Evolutionary conservation across 2,888 invertebrate species (phyloP).

Genomic region (Latrodectus elegans): DNA sequence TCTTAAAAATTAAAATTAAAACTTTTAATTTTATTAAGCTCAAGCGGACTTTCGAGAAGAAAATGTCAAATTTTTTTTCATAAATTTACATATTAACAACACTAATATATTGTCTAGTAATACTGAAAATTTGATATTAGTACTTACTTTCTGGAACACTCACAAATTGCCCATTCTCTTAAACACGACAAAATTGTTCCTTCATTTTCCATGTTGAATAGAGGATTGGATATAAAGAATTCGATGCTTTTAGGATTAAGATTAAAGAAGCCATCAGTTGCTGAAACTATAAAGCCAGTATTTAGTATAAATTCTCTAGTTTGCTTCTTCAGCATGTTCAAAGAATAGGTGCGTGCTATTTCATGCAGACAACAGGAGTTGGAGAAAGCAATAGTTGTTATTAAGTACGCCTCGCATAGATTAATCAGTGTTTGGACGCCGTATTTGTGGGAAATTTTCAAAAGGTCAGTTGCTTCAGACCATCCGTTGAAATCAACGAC

Average conservation of each 20-base stretch:
- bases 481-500: slow-evolving; percentile 22
- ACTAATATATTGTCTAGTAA: no score
- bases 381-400: neutral
- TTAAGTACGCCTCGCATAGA: slow-evolving; percentile 26
- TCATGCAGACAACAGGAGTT: slow-evolving; percentile 37
- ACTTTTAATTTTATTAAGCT: no score
- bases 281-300: slow-evolving; percentile 25
- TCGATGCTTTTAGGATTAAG: slow-evolving; percentile 20
- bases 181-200: slow-evolving; percentile 22
- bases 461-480: slow-evolving; percentile 12
- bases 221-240: neutral
- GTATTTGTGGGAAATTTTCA: slow-evolving; percentile 49
- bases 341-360: slow-evolving; percentile 25
- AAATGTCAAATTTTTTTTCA: no score
- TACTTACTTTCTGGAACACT: slow-evolving; percentile 44
- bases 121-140: no score
- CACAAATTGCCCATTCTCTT: slow-evolving; percentile 39
- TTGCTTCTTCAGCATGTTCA: neutral
- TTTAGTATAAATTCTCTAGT: slow-evolving; percentile 22
- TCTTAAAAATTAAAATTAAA: no score
- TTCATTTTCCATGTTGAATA: slow-evolving; percentile 49
- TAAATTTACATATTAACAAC: no score
- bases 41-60: no score
- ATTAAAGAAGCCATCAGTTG: slow-evolving; percentile 43
- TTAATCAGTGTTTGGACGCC: slow-evolving; percentile 17